Base-by-base conservation (phyloP, 2,113 vertebrate species). In the Cyprinus carpio region DNA sequence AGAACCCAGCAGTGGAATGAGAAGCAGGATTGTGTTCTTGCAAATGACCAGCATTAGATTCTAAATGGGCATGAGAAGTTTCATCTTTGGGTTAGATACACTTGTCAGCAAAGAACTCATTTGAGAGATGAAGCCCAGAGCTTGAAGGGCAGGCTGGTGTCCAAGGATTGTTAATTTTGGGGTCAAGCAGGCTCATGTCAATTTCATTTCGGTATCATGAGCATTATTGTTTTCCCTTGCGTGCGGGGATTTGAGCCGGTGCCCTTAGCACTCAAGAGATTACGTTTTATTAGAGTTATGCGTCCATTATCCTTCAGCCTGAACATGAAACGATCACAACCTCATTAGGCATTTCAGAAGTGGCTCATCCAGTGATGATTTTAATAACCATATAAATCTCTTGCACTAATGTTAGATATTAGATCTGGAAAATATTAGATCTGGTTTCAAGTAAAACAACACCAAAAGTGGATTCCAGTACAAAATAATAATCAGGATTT, bases 1-100 rank as follows among this genome's bases (percentile, higher is more conserved):
- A 96, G 95, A 93, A 95, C 94, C 95, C 96, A 95, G 94, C 94
- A 90, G 94, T 94, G 93, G 95, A 96, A 96, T 96, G 95, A 95
- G 96, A 96, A 95, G 95, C 95, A 95, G 94, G 93, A 93, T 93
- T 91, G 90, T 91, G 93, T 94, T 96, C 91, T 54, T 82, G 91
- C 93, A 94, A 95, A 93, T 94, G 94, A 93, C 94, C 94, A 93
- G 91, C 93, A 91, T 77, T 84, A 71, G 49, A 74, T 64, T 60
- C 20, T 67, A 65, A 49, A 81, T 76, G 56, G 43, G n/a, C 31
- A 76, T 20, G 62, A 56, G 58, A 23, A 43, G 23, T 10, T 25
- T 56, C 20, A 54, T 40, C 20, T 29, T 15, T 51, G 74, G 77
- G 31, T 78, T 71, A n/a, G 46, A 60, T 62, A 49, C 75, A 64